These are phyloP conservation scores for Hypselothyrea guttata DNA, from an alignment of 2,888 invertebrate genomes.

Conservation along the genomic window DNA sequence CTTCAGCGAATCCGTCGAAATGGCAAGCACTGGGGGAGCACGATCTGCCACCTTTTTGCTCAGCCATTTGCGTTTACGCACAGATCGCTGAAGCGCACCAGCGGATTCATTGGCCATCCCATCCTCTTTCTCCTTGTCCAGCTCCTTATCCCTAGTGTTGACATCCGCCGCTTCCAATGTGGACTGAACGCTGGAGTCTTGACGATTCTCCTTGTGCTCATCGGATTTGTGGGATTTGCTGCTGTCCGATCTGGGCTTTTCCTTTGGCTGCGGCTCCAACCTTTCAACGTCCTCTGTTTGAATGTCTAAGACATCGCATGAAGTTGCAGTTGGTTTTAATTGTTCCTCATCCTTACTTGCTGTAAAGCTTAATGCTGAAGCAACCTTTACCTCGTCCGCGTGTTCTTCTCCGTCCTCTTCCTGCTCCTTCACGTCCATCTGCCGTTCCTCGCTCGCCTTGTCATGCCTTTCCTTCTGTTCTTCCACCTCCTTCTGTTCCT, in stretches of 20 bases:
- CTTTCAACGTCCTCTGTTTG: constrained; percentile 59
- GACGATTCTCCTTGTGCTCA: constrained; percentile 57
- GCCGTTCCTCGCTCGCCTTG: constrained; percentile 7
- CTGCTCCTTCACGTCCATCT: constrained; percentile 11
- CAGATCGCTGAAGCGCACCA: constrained; percentile 79
- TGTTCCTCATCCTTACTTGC: constrained; percentile 67
- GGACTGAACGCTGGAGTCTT: constrained; percentile 17
- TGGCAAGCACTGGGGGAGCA: constrained; percentile 86
- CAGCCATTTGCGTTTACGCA: constrained; percentile 80
- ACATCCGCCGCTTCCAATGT: constrained; percentile 4
- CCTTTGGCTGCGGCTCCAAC: constrained; percentile 18
- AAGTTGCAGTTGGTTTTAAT: constrained; percentile 71
- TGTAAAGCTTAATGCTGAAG: constrained; percentile 66
- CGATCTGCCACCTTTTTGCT: constrained; percentile 83
- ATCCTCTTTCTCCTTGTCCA: constrained; percentile 45
- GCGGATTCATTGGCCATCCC: background rate
- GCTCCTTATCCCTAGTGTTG: constrained; percentile 11
- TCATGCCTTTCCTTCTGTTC: constrained; percentile 13
- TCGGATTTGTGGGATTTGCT: constrained; percentile 28
- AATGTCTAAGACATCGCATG: constrained; percentile 71
- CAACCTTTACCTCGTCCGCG: constrained; percentile 65
- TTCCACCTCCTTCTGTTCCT: constrained; percentile 13
- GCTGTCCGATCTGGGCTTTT: constrained; percentile 21
- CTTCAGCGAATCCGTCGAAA: constrained; percentile 89
- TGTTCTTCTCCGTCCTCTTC: constrained; percentile 14